Evolutionary conservation across 2,113 vertebrate genomes (phyloP), one percentile per base, ranked within the genome.

Genomic region (Ammospiza caudacuta): DNA sequence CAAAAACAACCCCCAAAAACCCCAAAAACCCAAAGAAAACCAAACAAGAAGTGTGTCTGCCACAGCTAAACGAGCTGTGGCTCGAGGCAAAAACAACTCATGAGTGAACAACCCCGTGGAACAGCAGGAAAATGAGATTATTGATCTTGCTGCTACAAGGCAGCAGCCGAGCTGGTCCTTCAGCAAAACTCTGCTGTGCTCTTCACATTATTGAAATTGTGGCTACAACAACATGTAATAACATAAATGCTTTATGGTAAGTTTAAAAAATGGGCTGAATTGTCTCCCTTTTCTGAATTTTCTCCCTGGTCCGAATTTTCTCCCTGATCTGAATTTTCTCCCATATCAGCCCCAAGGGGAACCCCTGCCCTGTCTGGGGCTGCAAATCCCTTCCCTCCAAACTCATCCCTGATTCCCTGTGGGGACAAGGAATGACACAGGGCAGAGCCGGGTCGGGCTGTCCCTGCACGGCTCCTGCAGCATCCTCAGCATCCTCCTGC

Each of bases 181-280:
- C 0, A 29, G 29, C 2, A n/a, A 63, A 83, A 46, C 68, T 21
- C 75, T 1, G 41, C 7, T 4, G 44, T 5, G 88, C 70, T 68
- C 33, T 12, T 63, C 1, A 2, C 37, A 3, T 55, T 47, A 81
- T 41, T 81, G 2, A 35, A 33, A 63, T 8, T 24, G 12, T 2
- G 4, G 37, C 6, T 5, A 1, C 1, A 9, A 23, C 24, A 31
- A 28, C 43, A 13, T 1, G 0, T 0, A 11, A 12, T 0, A 28
- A 37, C n/a, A 2, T 1, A 3, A 39, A 19, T 1, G 39, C 5
- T 64, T 47, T 22, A 15, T 6, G 16, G 72, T 2, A 2, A n/a
- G 63, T 55, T 51, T 23, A 2, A 2, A 72, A 37, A 58, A 6
- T 0, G 9, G 51, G 66, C 23, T 29, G 58, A 5, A 20, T 59